Percentiles rank a stretch among this genome's conserved stretches.
phyloP scores from a whole-genome alignment of 2,888 invertebrate species.

The Apodemia mormo region DNA sequence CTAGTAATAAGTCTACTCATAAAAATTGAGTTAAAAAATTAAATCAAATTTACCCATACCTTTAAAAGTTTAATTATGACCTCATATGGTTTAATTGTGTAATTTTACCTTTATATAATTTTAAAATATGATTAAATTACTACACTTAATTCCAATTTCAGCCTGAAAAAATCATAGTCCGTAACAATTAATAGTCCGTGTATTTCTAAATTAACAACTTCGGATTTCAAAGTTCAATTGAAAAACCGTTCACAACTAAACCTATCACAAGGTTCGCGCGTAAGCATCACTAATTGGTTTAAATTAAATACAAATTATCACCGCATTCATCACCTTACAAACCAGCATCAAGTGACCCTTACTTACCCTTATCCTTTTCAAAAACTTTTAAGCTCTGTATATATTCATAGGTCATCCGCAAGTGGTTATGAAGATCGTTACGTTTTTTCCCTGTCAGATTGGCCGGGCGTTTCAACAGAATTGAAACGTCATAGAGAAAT shows the following conservation, averaged over 20 bases:
- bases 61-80: too few relatives aligned
- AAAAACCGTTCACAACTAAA: slow-evolving; percentile 47
- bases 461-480: slow-evolving; percentile 55
- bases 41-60: too few relatives aligned
- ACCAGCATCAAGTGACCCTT: slow-evolving; percentile 47
- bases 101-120: too few relatives aligned
- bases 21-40: too few relatives aligned
- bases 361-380: slow-evolving; percentile 29
- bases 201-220: slow-evolving; percentile 43
- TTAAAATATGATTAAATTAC: too few relatives aligned
- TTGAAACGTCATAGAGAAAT: slow-evolving; percentile 70
- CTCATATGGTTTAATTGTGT: too few relatives aligned
- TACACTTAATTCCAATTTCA: too few relatives aligned
- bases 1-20: too few relatives aligned
- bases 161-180: not conserved
- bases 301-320: slow-evolving; percentile 73
- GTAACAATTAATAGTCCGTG: slow-evolving; percentile 35
- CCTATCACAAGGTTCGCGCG: slow-evolving; percentile 60
- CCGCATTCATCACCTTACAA: slow-evolving; percentile 49
- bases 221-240: slow-evolving; percentile 40
- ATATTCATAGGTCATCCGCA: slow-evolving; percentile 40
- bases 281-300: slow-evolving; percentile 79
- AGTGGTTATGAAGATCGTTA: slow-evolving; percentile 43
- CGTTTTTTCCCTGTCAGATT: slow-evolving; percentile 38
- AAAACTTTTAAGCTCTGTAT: slow-evolving; percentile 21